Conservation (phyloP, 2,888 invertebrate genomes). For the Dioctria linearis region DNA sequence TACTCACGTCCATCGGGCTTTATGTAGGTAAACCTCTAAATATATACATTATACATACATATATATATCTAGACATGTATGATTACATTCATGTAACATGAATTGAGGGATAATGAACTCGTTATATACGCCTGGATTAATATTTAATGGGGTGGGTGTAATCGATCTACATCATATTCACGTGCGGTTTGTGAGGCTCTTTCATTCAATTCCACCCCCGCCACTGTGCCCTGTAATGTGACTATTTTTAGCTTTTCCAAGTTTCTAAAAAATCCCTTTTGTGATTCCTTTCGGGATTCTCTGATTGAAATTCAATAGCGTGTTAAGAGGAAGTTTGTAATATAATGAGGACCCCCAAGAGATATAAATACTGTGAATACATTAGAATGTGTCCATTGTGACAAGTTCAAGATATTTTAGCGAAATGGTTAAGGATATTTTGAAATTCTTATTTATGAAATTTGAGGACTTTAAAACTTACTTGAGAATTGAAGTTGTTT, state of each 20-base stretch:
- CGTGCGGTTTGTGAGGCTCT: not conserved
- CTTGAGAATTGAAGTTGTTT: too few species aligned
- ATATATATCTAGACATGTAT: not conserved
- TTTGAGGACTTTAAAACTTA: too few species aligned
- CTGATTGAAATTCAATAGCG: slow-evolving; percentile 26
- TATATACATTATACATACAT: too few species aligned
- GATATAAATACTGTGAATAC: not conserved
- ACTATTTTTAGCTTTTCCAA: slow-evolving; percentile 40
- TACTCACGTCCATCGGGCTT: not conserved
- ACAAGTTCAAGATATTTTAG: too few species aligned
- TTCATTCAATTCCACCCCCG: not conserved
- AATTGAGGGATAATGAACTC: slow-evolving; percentile 47
- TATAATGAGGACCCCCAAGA: slow-evolving; percentile 2
- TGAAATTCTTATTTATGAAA: too few species aligned
- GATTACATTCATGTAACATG: slow-evolving; percentile 2
- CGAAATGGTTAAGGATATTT: too few species aligned
- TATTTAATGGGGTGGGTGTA: slow-evolving; percentile 57
- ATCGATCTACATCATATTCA: slow-evolving; percentile 55
- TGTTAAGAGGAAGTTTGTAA: slow-evolving; percentile 20
- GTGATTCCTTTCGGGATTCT: not conserved
- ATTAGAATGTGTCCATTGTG: too few species aligned
- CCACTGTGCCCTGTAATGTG: slow-evolving; percentile 13
- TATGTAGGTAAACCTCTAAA: too few species aligned
- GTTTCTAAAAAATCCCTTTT: slow-evolving; percentile 28
- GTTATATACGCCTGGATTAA: slow-evolving; percentile 51